These are phyloP conservation scores for Periophthalmus magnuspinnatus DNA, from an alignment of 2,797 vertebrate species.

Conservation along the genomic window DNA sequence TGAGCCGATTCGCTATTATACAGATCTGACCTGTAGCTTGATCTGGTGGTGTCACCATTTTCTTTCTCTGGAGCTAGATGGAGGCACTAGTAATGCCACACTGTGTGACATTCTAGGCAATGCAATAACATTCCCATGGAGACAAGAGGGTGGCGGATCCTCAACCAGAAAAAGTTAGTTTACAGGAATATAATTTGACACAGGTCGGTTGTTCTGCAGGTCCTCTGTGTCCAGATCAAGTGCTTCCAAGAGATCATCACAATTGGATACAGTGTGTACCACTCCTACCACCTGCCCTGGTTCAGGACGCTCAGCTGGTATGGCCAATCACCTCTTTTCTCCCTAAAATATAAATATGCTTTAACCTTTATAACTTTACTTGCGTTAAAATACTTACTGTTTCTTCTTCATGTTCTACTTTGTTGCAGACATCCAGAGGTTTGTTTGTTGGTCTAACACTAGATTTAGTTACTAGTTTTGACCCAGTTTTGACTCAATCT, in stretches of 20 bases:
- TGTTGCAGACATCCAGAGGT: conserved; percentile 68
- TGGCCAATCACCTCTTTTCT: conserved; percentile 45
- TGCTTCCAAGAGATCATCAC: conserved; percentile 99
- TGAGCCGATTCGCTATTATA: too few species aligned
- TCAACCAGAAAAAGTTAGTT: too few species aligned
- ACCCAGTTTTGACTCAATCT: not conserved
- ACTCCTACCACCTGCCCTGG: conserved; percentile 94
- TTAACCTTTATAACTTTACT: not conserved
- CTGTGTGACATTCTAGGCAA: too few species aligned
- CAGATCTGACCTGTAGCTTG: too few species aligned
- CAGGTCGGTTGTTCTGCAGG: conserved; percentile 71
- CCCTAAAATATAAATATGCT: too few species aligned
- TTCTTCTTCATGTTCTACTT: conserved; percentile 42
- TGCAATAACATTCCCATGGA: too few species aligned
- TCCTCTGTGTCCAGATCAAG: conserved; percentile 97
- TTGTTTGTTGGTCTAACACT: conserved; percentile 48
- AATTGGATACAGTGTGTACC: conserved; percentile 97
- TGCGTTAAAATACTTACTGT: not conserved
- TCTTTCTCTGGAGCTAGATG: too few species aligned
- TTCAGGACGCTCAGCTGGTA: conserved; percentile 98
- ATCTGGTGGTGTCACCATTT: too few species aligned
- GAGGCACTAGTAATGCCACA: too few species aligned
- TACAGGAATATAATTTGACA: not conserved
- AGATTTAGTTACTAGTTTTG: conserved; percentile 21
- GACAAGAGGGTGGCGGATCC: too few species aligned